Percentiles rank a stretch among this genome's conserved stretches.
These are phyloP conservation scores for Myxocyprinus asiaticus DNA, from an alignment of 2,113 vertebrate genomes.

Conservation along the genomic window DNA sequence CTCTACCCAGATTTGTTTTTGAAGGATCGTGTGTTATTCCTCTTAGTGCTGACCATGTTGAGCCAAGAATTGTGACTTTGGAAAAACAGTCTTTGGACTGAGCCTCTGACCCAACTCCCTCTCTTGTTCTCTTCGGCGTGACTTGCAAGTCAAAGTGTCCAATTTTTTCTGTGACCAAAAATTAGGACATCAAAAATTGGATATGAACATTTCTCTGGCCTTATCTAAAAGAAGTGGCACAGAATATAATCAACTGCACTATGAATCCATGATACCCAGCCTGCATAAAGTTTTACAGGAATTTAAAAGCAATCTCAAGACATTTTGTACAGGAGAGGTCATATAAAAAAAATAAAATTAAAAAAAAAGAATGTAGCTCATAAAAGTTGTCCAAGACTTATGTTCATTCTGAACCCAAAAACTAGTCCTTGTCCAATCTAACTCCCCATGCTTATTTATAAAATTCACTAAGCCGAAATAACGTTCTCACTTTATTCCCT, in stretches of 20 bases:
- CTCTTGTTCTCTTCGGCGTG: neutral
- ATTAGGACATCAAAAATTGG: too few species aligned
- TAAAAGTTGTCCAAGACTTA: conserved; percentile 5
- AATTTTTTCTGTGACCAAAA: neutral
- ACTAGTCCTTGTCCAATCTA: neutral
- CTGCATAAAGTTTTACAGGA: neutral
- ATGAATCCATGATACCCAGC: neutral
- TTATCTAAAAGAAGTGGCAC: neutral
- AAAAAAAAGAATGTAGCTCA: too few species aligned
- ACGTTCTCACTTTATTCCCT: conserved; percentile 27
- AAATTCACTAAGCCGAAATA: conserved; percentile 35
- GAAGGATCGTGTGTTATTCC: conserved; percentile 30
- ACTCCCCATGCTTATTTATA: conserved; percentile 18
- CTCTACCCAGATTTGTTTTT: conserved; percentile 34
- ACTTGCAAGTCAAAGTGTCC: neutral
- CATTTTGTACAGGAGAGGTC: neutral
- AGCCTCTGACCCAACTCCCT: neutral
- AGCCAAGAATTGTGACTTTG: neutral
- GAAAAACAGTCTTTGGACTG: conserved; percentile 27
- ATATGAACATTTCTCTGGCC: too few species aligned
- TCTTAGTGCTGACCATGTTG: neutral
- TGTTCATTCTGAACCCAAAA: conserved; percentile 17
- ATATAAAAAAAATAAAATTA: conserved; percentile 4
- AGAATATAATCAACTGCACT: conserved; percentile 18
- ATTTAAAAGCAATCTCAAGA: neutral